A percentile compares a stretch with the other conserved stretches of the same genome.
Conservation (phyloP, 30 jellyfish, hydroid and myxozoan genomes). For the Hydractinia symbiolongicarpus region DNA sequence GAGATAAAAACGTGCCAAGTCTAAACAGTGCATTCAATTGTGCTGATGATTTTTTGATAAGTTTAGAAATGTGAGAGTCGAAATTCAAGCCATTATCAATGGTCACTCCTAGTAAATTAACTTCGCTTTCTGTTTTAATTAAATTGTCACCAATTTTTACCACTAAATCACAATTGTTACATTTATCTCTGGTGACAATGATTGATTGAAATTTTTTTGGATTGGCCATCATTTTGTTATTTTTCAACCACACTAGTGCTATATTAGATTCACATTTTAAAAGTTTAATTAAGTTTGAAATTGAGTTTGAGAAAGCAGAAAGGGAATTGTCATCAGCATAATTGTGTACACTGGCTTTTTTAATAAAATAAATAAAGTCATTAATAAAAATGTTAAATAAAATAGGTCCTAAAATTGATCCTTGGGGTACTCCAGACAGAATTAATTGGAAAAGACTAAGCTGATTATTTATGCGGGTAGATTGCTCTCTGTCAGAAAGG, state of each 20-base stretch:
- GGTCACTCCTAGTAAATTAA: conserved; percentile 44
- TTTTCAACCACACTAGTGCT: conserved; percentile 23
- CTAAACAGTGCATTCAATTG: conserved; percentile 38
- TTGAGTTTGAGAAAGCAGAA: conserved; percentile 25
- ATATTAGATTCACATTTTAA: conserved; percentile 13
- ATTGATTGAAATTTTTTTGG: conserved; percentile 48
- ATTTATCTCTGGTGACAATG: conserved; percentile 15
- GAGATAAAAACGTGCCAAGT: conserved; percentile 16
- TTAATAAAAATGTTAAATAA: conserved; percentile 27
- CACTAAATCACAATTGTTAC: conserved; percentile 29
- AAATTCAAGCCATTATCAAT: conserved; percentile 26
- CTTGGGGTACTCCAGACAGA: conserved; percentile 46
- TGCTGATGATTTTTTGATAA: conserved; percentile 36
- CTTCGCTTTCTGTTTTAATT: conserved; percentile 35
- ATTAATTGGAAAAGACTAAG: conserved; percentile 35
- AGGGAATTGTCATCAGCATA: conserved; percentile 42
- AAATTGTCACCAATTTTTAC: conserved; percentile 29
- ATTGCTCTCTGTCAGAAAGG: conserved; percentile 12
- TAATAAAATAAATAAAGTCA: conserved; percentile 32
- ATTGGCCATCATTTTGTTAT: conserved; percentile 47
- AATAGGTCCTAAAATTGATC: conserved; percentile 40
- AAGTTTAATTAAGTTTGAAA: conserved; percentile 20
- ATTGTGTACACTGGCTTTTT: conserved; percentile 28
- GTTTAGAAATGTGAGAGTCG: conserved; percentile 31
- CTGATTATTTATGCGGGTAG: conserved; percentile 22